phyloP scores from a whole-genome alignment of 2,888 invertebrate species.

The Saturnia japonica region DNA sequence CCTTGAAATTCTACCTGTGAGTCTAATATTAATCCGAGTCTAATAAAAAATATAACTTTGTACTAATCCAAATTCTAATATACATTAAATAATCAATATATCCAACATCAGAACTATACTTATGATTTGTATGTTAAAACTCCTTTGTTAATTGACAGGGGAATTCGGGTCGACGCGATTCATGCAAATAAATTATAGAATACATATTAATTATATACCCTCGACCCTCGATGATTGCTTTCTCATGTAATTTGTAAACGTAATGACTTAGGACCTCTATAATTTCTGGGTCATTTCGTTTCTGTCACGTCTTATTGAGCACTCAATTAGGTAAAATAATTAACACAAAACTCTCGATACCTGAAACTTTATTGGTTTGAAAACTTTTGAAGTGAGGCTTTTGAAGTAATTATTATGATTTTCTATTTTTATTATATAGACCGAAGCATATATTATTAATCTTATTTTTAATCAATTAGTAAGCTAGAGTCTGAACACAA shows the following conservation, averaged over 20 bases:
- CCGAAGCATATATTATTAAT: no score
- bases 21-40: neutral
- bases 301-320: slow-evolving; percentile 35
- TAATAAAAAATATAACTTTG: neutral
- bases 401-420: neutral
- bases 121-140: neutral
- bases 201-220: slow-evolving; percentile 46
- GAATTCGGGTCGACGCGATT: slow-evolving; percentile 26
- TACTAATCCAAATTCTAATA: no score
- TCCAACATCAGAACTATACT: neutral
- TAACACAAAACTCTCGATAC: slow-evolving; percentile 13
- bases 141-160: slow-evolving; percentile 19
- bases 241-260: slow-evolving; percentile 44
- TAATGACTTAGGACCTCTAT: slow-evolving; percentile 37
- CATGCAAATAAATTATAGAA: slow-evolving; percentile 44
- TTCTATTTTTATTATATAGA: no score
- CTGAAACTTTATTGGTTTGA: neutral
- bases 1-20: neutral
- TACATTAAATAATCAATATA: no score
- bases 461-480: no score
- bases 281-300: slow-evolving; percentile 31
- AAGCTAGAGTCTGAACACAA: no score
- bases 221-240: slow-evolving; percentile 41
- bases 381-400: neutral
- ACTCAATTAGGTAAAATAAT: slow-evolving; percentile 23